Evolutionary conservation across 1,140 invertebrate species (phyloP).

Genomic region (Microplitis mediator): DNA sequence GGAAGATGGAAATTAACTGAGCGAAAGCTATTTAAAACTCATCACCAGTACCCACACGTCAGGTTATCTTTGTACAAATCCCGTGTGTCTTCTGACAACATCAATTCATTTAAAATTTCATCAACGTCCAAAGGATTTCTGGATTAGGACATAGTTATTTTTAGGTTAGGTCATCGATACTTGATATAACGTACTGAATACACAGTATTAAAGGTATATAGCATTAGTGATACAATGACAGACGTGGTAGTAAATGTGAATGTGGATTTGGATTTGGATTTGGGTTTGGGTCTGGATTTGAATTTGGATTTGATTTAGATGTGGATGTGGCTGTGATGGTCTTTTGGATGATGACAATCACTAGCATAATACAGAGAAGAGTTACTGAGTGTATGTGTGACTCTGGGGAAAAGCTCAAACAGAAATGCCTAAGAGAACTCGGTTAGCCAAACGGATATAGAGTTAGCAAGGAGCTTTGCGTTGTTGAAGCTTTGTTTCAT

Average conservation of each 20-base stretch:
- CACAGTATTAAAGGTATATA: too few species aligned
- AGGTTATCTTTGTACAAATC: too few species aligned
- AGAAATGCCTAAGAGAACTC: conserved; percentile 38
- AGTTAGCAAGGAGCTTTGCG: conserved; percentile 51
- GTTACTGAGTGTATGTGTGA: not conserved
- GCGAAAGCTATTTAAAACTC: too few species aligned
- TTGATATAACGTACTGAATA: too few species aligned
- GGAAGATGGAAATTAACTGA: too few species aligned
- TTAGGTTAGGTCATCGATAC: not conserved
- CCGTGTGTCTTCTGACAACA: not conserved
- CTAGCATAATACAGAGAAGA: not conserved
- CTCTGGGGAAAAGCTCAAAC: conserved; percentile 5
- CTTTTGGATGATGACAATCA: not conserved
- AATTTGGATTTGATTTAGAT: too few species aligned
- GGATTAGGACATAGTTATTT: conserved; percentile 3
- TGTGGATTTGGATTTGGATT: too few species aligned
- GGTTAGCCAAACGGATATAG: conserved; percentile 51
- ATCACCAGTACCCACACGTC: too few species aligned
- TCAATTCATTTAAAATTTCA: not conserved
- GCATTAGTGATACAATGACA: too few species aligned
- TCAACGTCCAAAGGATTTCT: not conserved
- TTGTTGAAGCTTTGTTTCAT: conserved; percentile 56
- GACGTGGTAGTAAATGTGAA: too few species aligned
- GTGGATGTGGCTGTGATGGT: too few species aligned
- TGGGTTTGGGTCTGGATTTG: too few species aligned